These are phyloP conservation scores for Terebella lapidaria DNA, from an alignment of 2,888 invertebrate species.

Conservation along the genomic window DNA sequence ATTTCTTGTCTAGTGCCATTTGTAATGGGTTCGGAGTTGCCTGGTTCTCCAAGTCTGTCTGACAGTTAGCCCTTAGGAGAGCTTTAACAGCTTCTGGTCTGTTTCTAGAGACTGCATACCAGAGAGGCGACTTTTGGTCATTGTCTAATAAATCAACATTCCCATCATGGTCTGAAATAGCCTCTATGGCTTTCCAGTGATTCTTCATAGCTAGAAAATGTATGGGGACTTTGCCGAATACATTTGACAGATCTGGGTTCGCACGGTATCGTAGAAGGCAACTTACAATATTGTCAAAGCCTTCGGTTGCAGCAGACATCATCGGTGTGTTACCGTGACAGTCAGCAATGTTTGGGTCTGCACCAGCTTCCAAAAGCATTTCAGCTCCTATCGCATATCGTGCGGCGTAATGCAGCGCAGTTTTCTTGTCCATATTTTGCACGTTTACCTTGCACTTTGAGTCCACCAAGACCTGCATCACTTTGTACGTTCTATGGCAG, in stretches of 20 bases:
- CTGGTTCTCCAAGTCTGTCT: conserved; percentile 30
- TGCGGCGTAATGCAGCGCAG: conserved; percentile 55
- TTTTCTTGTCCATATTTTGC: conserved; percentile 51
- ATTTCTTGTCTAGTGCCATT: conserved; percentile 29
- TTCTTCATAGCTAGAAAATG: conserved; percentile 47
- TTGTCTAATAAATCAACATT: conserved; percentile 35
- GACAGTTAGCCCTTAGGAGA: conserved; percentile 38
- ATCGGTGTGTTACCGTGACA: conserved; percentile 40
- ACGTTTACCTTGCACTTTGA: conserved; percentile 26
- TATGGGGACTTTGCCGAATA: conserved; percentile 32
- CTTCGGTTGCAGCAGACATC: conserved; percentile 45
- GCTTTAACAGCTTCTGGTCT: conserved; percentile 34
- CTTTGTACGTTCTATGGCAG: conserved; percentile 4
- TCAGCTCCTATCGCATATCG: conserved; percentile 38
- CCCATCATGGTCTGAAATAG: conserved; percentile 34
- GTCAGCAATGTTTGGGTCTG: conserved; percentile 38
- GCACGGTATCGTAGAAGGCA: conserved; percentile 29
- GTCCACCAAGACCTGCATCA: conserved; percentile 10
- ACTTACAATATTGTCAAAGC: conserved; percentile 39
- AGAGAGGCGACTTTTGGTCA: conserved; percentile 35
- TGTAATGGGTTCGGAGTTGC: conserved; percentile 26
- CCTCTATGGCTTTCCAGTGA: conserved; percentile 36
- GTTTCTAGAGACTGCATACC: conserved; percentile 42
- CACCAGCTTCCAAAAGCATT: conserved; percentile 37
- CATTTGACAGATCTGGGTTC: conserved; percentile 37